Percentiles rank a stretch among this genome's conserved stretches.
phyloP scores from a whole-genome alignment of 2,113 vertebrate species.

The Antidorcas marsupialis region DNA sequence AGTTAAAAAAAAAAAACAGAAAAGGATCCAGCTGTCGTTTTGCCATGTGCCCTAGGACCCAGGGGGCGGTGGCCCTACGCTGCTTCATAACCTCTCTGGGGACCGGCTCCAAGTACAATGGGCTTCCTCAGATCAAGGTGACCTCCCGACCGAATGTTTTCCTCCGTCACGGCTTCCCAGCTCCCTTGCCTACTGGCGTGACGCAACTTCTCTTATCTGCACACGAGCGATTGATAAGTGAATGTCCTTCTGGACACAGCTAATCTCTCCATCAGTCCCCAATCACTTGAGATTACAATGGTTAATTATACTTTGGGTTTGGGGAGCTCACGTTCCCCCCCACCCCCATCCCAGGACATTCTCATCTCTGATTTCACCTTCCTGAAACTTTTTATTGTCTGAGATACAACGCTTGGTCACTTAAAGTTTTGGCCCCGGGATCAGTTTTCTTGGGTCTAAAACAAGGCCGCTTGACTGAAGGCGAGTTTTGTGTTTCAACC shows the following conservation, averaged over 20 bases:
- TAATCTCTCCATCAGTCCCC: not conserved
- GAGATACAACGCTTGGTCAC: not conserved
- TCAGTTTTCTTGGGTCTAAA: not conserved
- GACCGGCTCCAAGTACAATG: not conserved
- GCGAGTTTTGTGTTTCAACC: not conserved
- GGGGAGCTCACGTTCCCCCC: not conserved
- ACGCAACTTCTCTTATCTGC: not conserved
- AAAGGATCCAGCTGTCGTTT: not conserved
- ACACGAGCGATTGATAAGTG: not conserved
- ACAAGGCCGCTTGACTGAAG: not conserved
- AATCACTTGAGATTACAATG: not conserved
- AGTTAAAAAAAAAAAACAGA: not conserved
- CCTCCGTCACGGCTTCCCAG: not conserved
- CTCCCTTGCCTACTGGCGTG: not conserved
- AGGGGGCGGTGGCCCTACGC: accelerated
- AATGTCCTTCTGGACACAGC: not conserved
- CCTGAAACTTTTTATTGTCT: not conserved
- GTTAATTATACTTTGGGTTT: conserved; percentile 3
- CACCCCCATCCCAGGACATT: not conserved
- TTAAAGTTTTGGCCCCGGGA: not conserved
- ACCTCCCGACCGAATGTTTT: conserved; percentile 2
- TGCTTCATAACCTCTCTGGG: not conserved
- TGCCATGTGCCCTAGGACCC: not conserved
- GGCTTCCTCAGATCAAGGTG: conserved; percentile 38
- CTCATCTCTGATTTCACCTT: not conserved